Base-by-base conservation (phyloP, 2,888 invertebrate species). In the Sinhomidia bicolor region DNA sequence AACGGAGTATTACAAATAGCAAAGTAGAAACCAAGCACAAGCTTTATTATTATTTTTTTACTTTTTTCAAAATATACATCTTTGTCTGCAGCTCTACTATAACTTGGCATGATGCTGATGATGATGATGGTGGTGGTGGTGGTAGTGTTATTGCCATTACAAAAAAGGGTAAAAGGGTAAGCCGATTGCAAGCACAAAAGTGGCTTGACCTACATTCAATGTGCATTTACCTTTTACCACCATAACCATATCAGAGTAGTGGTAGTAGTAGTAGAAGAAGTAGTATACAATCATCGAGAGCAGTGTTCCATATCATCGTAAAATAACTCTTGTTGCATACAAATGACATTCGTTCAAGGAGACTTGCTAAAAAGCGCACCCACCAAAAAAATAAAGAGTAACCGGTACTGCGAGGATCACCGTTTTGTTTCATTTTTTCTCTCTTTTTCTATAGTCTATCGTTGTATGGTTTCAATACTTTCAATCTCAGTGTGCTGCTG, bases 301-400 rank as follows among this genome's bases (percentile, higher is more conserved):
- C 36, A 81, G 62, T 60, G 85, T 80, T 71, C 85, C 80, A 74
- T 81, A 87, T 80, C 87, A 87, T 87, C 87, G 62, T 87, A 87
- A 87, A 87, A 81, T 74, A 87, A 80, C 85, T 81, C 80, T 87
- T 81, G 87, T 87, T 87, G 87, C 87, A 87, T 87, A 87, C 81
- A 87, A 87, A 87, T 87, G 74, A 60, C 74, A 71, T 12, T 74
- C 68, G 68, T 47, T 74, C 47, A 36, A 7, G 36, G 36, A 71
- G 68, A 36, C n/a, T n/a, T 85, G 47, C 47, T 57, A 74, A 57
- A n/a, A 82, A 60, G 54, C 60, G 78, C 47, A 85, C 26, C 29
- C 14, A 12, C 17, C 36, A 74, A 65, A 20, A 6, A 3, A 68
- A 14, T 14, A 62, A n/a, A n/a, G n/a, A n/a, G 36, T 36, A 17